Evolutionary conservation across 2,797 vertebrate species (phyloP), one percentile per base, ranked within the genome.

Genomic region (Anguilla obscura): DNA sequence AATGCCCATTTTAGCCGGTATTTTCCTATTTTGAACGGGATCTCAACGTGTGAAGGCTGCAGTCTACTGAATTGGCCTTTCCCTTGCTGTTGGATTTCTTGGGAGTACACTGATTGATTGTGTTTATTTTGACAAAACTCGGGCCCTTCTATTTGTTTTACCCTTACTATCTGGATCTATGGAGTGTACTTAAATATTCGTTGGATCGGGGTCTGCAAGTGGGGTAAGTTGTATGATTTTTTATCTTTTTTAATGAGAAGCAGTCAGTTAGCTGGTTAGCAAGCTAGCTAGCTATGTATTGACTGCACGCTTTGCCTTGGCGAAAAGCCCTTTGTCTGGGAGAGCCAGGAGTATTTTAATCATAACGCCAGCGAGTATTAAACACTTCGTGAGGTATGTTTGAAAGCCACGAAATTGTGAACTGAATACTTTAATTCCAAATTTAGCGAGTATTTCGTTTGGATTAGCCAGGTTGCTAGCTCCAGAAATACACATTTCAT

Each of bases 11-110:
- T 92, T 93, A 93, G 90, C 90, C 88, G 93, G 92, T 93, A 92
- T 94, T 93, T 91, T 93, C 85, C 93, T 93, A 88, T 90, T 93
- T 90, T 94, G 94, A 95, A 90, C 94, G 94, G 93, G 92, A 91
- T 93, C 94, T 92, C 91, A 89, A 90, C 94, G 95, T 94, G 95
- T 95, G 95, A 95, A 95, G 96, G 96, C 96, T 95, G 93, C 91
- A 94, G 95, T 96, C 95, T 95, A 96, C 95, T 95, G 95, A 95
- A 92, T 94, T 95, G 95, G 95, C 95, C 95, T 96, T 93, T 93
- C 93, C 93, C 84, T 92, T 90, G 90, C 88, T 91, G 93, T 94
- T 94, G 96, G 96, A 94, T 96, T 95, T 95, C 93, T 95, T 90
- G 94, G 93, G 94, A 91, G 91, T 82, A 89, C 93, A 94, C 92